These are phyloP conservation scores for Galaxea fascicularis DNA, from an alignment of 92 coral and sea anemone species.

Conservation along the genomic window DNA sequence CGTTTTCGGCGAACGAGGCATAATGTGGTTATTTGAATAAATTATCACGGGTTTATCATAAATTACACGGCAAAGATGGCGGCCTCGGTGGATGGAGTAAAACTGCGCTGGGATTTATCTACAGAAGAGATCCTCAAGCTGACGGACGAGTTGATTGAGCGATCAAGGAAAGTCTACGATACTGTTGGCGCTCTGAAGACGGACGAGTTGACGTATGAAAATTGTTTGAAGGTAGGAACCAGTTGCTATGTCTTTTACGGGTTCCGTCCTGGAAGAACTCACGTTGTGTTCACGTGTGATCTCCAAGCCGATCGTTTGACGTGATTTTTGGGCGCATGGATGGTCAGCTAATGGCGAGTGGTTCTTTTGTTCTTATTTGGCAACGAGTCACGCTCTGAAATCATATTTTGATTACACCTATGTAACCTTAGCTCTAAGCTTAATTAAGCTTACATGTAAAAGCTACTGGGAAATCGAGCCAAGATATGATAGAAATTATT, in stretches of 20 bases:
- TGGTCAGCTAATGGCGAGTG: not conserved
- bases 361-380: constrained; percentile 1
- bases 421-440: no score
- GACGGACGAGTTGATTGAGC: constrained; percentile 85
- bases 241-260: not conserved
- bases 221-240: constrained; percentile 85
- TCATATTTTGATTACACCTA: no score
- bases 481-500: no score
- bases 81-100: constrained; percentile 65
- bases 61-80: constrained; percentile 46
- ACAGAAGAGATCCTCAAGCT: constrained; percentile 81
- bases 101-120: constrained; percentile 83
- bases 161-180: constrained; percentile 84
- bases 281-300: constrained; percentile 48
- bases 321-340: constrained; percentile 2
- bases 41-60: not conserved
- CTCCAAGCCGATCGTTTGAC: not conserved
- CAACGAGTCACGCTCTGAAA: not conserved
- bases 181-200: constrained; percentile 86
- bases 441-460: no score
- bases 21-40: constrained; percentile 25
- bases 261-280: not conserved
- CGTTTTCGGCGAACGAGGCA: constrained; percentile 43
- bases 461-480: no score
- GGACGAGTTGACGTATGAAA: constrained; percentile 78